Base-by-base conservation (phyloP, 2,888 invertebrate species). In the Watsonalla cultraria region DNA sequence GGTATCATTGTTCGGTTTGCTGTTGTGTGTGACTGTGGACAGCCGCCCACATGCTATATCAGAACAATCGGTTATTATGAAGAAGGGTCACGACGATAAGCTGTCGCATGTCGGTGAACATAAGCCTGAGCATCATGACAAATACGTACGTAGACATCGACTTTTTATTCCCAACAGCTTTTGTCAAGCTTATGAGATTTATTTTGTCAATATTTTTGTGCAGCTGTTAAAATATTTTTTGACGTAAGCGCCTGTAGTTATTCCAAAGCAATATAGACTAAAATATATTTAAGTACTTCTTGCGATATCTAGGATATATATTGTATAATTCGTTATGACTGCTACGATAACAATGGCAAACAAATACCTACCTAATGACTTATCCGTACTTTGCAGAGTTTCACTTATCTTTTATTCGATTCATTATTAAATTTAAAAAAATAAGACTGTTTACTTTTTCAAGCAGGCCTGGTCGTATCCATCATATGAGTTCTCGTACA, bases 401-500 rank as follows among this genome's bases (percentile, higher is more conserved):
- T 24, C 24, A 24, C 24, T 24, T 2, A 24, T 24, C 1, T 24
- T 24, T 24, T 24, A 1, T 24, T 24, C 24, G 24, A 24, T 24
- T 24, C 24, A 2, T 24, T 24, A 47, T 15, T 14, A 33, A 7
- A 7, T 46, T 35, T 6, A 13, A 8, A 5, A 24, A 39, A n/a
- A 52, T 49, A 5, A 39, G 8, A n/a, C 55, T 42, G 11, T 58
- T 46, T 37, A 33, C 58, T 48, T 33, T 34, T 65, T 61, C 24
- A 24, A 24, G 8, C 62, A 89, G 90, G 89, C 85, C 52, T 74
- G 71, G 79, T 66, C 88, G 78, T 86, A 89, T 85, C 90, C 90
- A 58, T 82, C 84, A 74, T 90, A 90, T 74, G 89, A 91, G 65
- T 92, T 89, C 85, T 90, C 88, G 60, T 92, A 92, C 74, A 87